phyloP scores from a whole-genome alignment of 2,113 vertebrate species.

The Drymodes brunneopygia region DNA sequence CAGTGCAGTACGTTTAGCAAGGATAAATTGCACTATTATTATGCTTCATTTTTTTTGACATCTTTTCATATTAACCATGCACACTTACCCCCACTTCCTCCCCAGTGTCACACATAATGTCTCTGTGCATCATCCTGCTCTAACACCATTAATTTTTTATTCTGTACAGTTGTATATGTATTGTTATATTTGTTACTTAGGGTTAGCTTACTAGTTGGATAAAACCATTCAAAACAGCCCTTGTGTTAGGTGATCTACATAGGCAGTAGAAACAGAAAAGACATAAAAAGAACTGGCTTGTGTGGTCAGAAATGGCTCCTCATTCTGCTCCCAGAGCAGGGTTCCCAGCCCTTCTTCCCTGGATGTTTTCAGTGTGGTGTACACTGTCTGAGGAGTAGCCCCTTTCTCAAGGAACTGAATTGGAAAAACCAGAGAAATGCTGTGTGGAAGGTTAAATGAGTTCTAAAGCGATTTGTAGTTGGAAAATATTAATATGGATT shows the following conservation, averaged over 20 bases:
- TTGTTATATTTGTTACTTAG: constrained; percentile 51
- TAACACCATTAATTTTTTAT: constrained; percentile 42
- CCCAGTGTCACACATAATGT: constrained; percentile 52
- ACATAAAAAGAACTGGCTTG: background rate
- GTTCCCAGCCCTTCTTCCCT: background rate
- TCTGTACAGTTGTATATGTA: background rate
- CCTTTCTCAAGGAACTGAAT: background rate
- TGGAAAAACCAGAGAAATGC: background rate
- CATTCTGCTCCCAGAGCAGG: background rate
- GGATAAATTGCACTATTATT: constrained; percentile 93
- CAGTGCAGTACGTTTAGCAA: constrained; percentile 82
- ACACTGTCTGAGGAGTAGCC: background rate
- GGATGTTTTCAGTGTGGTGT: background rate
- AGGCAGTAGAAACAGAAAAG: background rate
- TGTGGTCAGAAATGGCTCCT: background rate
- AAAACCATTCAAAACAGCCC: background rate
- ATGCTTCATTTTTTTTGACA: constrained; percentile 83
- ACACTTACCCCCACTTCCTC: constrained; percentile 62
- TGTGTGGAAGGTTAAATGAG: background rate
- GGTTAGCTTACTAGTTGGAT: constrained; percentile 17
- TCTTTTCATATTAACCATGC: constrained; percentile 81
- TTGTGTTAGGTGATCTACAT: background rate
- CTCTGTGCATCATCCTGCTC: constrained; percentile 44
- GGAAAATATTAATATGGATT: background rate
- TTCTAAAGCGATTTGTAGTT: background rate